These are phyloP conservation scores for Fragariocoptes setiger DNA, from an alignment of 1,140 invertebrate species.

Conservation along the genomic window DNA sequence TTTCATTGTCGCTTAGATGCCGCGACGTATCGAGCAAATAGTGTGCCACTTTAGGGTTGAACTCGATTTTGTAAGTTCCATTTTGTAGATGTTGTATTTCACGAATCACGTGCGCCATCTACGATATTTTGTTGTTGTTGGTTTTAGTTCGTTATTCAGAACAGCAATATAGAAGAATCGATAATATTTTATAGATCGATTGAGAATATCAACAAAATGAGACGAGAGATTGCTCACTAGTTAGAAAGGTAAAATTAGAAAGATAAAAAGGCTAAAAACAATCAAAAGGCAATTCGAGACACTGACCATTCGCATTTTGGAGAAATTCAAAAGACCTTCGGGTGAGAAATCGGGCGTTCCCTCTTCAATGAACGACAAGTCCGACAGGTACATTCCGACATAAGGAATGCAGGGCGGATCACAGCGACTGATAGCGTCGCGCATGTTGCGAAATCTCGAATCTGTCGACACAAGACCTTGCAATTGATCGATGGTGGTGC, in stretches of 20 bases:
- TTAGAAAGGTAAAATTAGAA: background rate
- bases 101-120: conserved; percentile 71
- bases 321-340: conserved; percentile 67
- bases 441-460: conserved; percentile 49
- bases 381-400: conserved; percentile 62
- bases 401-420: conserved; percentile 79
- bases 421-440: conserved; percentile 52
- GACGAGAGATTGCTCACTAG: no score
- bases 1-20: conserved; percentile 42
- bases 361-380: conserved; percentile 76
- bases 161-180: no score
- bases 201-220: no score
- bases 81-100: conserved; percentile 73
- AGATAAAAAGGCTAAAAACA: background rate
- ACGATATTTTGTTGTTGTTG: no score
- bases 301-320: conserved; percentile 75
- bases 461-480: conserved; percentile 59
- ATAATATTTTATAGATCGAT: no score
- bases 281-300: background rate
- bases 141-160: no score
- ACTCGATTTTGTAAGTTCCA: conserved; percentile 62
- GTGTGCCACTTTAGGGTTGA: conserved; percentile 35
- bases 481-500: conserved; percentile 51
- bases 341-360: conserved; percentile 67
- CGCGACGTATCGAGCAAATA: conserved; percentile 39